Base-by-base conservation (phyloP, 1,140 invertebrate genomes). In the Megalonaias nervosa region DNA sequence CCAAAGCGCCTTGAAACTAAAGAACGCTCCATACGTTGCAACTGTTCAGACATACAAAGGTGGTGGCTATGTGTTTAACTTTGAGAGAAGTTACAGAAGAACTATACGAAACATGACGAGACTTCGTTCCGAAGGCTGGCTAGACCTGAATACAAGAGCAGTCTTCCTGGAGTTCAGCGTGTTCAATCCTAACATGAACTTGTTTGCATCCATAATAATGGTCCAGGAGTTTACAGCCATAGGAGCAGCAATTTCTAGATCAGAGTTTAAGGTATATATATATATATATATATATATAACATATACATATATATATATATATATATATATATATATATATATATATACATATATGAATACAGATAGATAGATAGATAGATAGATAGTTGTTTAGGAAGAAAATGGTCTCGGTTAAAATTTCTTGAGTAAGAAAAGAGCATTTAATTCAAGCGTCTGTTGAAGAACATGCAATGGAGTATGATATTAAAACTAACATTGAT, bases 81-180 rank as follows among this genome's bases (percentile, higher is more conserved):
- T 86, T 59, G 82, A 82, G 58, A 70, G 87, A 17, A 82, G 81
- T 58, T 74, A 77, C 31, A 71, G 77, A 12, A 61, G 86, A 23
- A 87, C 85, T 3, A 75, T 81, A 21, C 60, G 71, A 57, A 82
- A 83, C 15, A 58, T 87, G 19, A 75, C 79, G 15, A 62, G 77
- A 6, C 71, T 87, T 15, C 73, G 82, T 61, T 67, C 78, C 6
- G 15, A 86, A 17, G 75, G 86, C 68, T 93, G 92, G 93, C 87
- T 93, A 19, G 92, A 93, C 80, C 80, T 88, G 14, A 79, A 88
- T 61, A 93, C 92, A 0, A 84, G 92, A 79, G 92, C 91, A 5
- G 85, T 93, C 3, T 91, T 93, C 74, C 82, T 92, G 11, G 92
- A 93, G 81, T 93, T 93, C 82, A 92, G 92, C 2, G 87, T 92